phyloP scores from a whole-genome alignment of 2,888 invertebrate genomes.

The Sinopyrophorus schimmeli region DNA sequence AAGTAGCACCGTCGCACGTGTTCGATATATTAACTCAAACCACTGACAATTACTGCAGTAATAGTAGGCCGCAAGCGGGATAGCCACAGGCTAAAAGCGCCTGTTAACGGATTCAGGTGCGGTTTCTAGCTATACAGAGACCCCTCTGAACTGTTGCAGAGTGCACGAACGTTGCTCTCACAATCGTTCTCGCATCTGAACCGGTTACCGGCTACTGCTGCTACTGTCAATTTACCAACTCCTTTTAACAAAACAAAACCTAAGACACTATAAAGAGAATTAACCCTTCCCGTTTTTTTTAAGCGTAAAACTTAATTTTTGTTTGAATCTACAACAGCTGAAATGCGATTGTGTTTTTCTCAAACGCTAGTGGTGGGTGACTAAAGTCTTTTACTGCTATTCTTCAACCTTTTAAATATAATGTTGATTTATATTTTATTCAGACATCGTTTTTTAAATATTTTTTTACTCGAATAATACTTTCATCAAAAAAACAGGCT shows the following conservation, averaged over 20 bases:
- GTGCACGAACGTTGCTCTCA: conserved; percentile 36
- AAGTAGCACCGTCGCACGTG: conserved; percentile 43
- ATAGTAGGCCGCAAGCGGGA: conserved; percentile 25
- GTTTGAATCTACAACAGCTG: too few relatives aligned
- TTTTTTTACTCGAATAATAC: too few relatives aligned
- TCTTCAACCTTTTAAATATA: too few relatives aligned
- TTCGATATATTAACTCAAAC: conserved; percentile 39
- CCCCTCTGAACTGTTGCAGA: conserved; percentile 34
- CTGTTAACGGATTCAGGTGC: conserved; percentile 32
- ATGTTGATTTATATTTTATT: too few relatives aligned
- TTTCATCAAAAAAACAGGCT: too few relatives aligned
- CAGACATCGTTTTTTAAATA: too few relatives aligned
- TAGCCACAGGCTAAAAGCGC: conserved; percentile 28
- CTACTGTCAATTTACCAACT: conserved; percentile 34
- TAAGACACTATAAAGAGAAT: conserved; percentile 22
- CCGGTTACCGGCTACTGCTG: conserved; percentile 39
- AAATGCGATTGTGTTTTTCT: too few relatives aligned
- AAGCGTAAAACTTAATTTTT: conserved; percentile 13
- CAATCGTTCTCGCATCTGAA: conserved; percentile 39
- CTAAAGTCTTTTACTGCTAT: too few relatives aligned
- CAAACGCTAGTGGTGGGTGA: too few relatives aligned
- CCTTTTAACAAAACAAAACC: conserved; percentile 29
- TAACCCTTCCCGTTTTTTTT: conserved; percentile 27
- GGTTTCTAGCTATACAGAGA: conserved; percentile 35
- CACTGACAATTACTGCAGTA: conserved; percentile 39